Base-by-base conservation (phyloP, 2,888 invertebrate species). In the Cataglyphis altisquamis region DNA sequence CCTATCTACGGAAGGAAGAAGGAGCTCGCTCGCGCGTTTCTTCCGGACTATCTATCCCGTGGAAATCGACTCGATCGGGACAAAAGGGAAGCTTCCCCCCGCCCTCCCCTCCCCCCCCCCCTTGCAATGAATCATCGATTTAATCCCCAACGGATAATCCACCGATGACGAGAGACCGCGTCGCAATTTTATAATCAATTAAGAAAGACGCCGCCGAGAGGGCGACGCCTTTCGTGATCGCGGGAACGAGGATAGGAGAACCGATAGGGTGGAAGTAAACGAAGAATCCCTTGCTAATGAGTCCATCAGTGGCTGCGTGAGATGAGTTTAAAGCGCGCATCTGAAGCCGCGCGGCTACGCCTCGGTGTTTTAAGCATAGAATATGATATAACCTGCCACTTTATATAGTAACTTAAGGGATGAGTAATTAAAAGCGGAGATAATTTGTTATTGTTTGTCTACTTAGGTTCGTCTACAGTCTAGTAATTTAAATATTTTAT, bases 181-280 rank as follows among this genome's bases (percentile, higher is more conserved):
- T 77, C 82, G 32, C 81, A 85, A 86, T 82, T 84, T 88, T 84
- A 88, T 84, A 84, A 88, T 87, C 89, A 82, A 88, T 89, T 86
- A 82, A 86, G 78, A 67, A 52, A 73, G 75, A 64, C 72, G 75
- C n/a, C 60, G 84, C 45, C 62, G 75, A 52, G 78, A 52, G 78
- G 45, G 78, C 55, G 75, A 12, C 78, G 77, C 62, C 57, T 48
- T 48, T 55, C 25, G 68, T n/a, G 55, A 32, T 45, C 39, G n/a
- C 21, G 29, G 77, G 36, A 62, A 15, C 67, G 60, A 52, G 60
- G 62, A 25, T 36, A 62, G 75, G 64, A 8, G 62, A 68, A 55
- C 52, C 84, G 74, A 82, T 82, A 52, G 60, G 57, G 41, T 82
- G 73, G 84, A 80, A 82, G 82, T 57, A 72, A 80, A 72, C 78